These are phyloP conservation scores for Drosophila demipolita DNA, from an alignment of 2,888 invertebrate genomes.

Conservation along the genomic window DNA sequence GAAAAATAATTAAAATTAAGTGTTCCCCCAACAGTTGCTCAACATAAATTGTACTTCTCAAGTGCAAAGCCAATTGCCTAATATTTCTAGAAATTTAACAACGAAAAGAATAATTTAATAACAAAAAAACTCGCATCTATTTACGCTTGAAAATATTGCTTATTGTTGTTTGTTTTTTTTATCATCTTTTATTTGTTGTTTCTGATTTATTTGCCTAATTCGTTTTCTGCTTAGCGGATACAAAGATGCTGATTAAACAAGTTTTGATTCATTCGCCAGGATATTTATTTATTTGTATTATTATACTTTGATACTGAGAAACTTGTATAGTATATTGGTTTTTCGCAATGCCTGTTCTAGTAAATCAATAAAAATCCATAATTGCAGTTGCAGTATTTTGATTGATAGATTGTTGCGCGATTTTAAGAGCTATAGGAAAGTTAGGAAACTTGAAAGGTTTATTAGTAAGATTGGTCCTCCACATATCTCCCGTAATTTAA, in stretches of 20 bases:
- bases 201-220: not conserved
- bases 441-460: no score
- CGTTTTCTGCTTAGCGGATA: constrained; percentile 4
- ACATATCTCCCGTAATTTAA: no score
- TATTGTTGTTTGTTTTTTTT: not conserved
- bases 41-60: not conserved
- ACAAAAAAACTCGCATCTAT: not conserved
- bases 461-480: no score
- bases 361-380: no score
- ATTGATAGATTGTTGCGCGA: not conserved
- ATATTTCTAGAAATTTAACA: not conserved
- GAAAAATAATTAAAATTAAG: not conserved
- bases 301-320: not conserved
- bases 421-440: no score
- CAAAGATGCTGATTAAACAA: constrained; percentile 42
- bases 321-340: not conserved
- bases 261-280: constrained; percentile 20
- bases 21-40: not conserved
- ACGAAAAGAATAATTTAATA: not conserved
- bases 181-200: not conserved
- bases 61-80: not conserved
- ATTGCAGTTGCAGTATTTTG: not conserved
- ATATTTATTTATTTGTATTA: constrained; percentile 19
- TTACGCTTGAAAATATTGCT: not conserved
- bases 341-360: no score